Conservation (phyloP, 2,113 vertebrate genomes). For the Ceuthmochares aereus region DNA sequence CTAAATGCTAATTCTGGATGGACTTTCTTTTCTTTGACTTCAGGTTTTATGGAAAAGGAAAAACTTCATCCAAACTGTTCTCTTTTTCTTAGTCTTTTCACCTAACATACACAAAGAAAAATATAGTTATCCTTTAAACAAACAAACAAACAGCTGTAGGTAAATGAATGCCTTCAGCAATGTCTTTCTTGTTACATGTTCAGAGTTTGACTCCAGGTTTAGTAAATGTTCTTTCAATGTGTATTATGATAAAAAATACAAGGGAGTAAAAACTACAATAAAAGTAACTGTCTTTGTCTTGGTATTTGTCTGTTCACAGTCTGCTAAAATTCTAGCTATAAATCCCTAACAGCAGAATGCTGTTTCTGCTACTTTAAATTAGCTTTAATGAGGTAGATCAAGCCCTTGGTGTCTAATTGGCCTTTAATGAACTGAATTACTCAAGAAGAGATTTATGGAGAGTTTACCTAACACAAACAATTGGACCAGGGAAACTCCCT, state of each 20-base stretch:
- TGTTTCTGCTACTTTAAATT: constrained; percentile 32
- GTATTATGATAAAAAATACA: too few species aligned
- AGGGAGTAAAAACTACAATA: background rate
- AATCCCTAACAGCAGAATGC: constrained; percentile 14
- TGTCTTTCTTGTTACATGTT: background rate
- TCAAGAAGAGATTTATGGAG: constrained; percentile 31
- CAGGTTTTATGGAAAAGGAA: background rate
- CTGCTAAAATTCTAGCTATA: background rate
- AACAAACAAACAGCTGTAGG: background rate
- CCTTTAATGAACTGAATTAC: constrained; percentile 64
- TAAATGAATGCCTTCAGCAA: background rate
- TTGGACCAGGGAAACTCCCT: background rate
- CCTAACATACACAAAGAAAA: background rate
- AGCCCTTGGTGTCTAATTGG: constrained; percentile 16
- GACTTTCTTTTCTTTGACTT: background rate
- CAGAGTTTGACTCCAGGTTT: background rate
- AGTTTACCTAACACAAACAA: background rate
- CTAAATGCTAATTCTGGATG: background rate
- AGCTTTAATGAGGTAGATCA: constrained; percentile 42
- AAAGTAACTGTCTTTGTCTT: background rate
- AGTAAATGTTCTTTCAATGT: background rate
- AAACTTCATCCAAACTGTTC: background rate
- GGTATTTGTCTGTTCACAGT: background rate
- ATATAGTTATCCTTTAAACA: background rate
- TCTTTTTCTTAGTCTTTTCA: background rate